Percentiles rank a stretch among this genome's conserved stretches.
phyloP scores from a whole-genome alignment of 2,888 invertebrate genomes.

The Thysanoteuthis rhombus region DNA sequence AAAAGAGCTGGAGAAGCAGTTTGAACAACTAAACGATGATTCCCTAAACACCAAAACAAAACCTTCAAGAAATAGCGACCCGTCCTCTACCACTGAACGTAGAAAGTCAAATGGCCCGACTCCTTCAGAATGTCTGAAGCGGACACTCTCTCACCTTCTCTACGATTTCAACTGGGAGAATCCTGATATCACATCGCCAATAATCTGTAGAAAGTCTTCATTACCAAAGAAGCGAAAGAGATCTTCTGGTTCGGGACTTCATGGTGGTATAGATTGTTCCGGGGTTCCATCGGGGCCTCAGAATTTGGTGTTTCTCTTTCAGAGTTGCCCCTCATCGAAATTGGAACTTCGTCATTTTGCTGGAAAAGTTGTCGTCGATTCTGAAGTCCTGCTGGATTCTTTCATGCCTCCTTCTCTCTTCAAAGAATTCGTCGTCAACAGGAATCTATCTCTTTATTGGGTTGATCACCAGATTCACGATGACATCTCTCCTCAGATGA shows the following conservation, averaged over 20 bases:
- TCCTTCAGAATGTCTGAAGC: conserved; percentile 44
- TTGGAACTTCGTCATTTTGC: conserved; percentile 46
- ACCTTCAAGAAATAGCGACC: background rate
- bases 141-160: conserved; percentile 52
- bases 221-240: conserved; percentile 22
- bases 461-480: conserved; percentile 43
- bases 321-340: conserved; percentile 47
- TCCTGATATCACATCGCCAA: conserved; percentile 54
- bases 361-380: conserved; percentile 55
- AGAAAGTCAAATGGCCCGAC: conserved; percentile 28
- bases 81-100: background rate
- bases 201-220: conserved; percentile 40
- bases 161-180: conserved; percentile 58
- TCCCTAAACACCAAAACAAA: background rate
- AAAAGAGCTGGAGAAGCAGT: conserved; percentile 44
- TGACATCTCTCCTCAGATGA: background rate
- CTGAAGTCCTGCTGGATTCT: conserved; percentile 55
- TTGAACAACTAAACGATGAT: conserved; percentile 35
- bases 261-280: background rate
- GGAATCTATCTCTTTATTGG: conserved; percentile 51
- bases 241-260: background rate
- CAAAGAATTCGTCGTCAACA: conserved; percentile 45
- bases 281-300: background rate
- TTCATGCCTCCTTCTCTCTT: conserved; percentile 50
- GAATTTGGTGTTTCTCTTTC: conserved; percentile 51